Base-by-base conservation (phyloP, 2,797 vertebrate species). In the Limosa lapponica region DNA sequence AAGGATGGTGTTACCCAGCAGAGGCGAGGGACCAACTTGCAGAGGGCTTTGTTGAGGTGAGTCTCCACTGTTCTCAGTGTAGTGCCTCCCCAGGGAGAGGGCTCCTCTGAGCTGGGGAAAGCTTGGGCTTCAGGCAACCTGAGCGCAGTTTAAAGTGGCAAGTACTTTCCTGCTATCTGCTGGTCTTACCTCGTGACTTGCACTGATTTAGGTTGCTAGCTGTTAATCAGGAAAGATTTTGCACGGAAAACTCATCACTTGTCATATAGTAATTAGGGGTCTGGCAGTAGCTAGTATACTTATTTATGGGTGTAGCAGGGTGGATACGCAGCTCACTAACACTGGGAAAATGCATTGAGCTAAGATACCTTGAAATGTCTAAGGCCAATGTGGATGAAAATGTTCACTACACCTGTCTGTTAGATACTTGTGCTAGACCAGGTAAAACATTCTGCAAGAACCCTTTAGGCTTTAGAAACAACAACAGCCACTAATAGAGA, bases 91-190 rank as follows among this genome's bases (percentile, higher is more conserved):
- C 30, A 77, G 10, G 30, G 7, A 78, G 16, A 54, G 27, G 34
- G 4, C 9, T 83, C 8, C 46, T 19, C 1, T 0, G 0, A 20
- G 16, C 7, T n/a, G 19, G 7, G 11, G 18, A 54, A 54, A 49
- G 11, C 25, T 12, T 43, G 25, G 16, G 5, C 1, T 24, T 87
- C 27, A 67, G 37, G 23, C 16, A 46, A 51, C 19, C 5, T 62
- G 10, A 0, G 1, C 20, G 32, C 19, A 10, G 7, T 39, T 46
- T 8, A 22, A 27, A 79, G n/a, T 18, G 12, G 8, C 4, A 59
- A 71, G 24, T 34, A n/a, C 30, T 82, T 72, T 51, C 8, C 7
- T 39, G 19, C 5, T 54, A 2, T 27, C 25, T 72, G 22, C 28
- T 87, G 5, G 2, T 85, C 23, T 91, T 80, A 8, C 49, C 17